A percentile compares a stretch with the other conserved stretches of the same genome.
phyloP scores from a whole-genome alignment of 2,888 invertebrate species.

The Minunthozetes semirufus region DNA sequence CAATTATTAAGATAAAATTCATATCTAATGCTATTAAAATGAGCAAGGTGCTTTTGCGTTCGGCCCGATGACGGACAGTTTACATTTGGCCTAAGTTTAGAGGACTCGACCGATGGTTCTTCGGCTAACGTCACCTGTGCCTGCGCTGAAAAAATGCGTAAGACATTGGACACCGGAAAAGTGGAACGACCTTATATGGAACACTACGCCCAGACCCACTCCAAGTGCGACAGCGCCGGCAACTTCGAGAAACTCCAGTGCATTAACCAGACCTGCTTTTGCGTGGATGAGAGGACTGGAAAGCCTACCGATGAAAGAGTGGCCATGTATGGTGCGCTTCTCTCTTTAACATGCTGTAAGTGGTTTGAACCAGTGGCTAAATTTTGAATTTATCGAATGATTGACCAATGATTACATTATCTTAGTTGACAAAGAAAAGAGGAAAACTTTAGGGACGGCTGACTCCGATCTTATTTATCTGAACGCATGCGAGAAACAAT shows the following conservation, averaged over 20 bases:
- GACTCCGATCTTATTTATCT: neutral
- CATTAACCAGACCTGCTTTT: conserved; percentile 23
- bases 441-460: neutral
- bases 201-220: neutral
- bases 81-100: neutral
- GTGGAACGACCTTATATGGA: neutral
- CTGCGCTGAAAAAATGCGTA: neutral
- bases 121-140: neutral
- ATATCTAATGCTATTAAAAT: too few relatives aligned
- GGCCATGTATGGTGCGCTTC: neutral
- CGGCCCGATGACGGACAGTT: conserved; percentile 5
- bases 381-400: too few relatives aligned
- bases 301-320: neutral
- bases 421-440: conserved; percentile 12
- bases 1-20: too few relatives aligned
- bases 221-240: conserved; percentile 12
- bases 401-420: too few relatives aligned
- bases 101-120: neutral
- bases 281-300: conserved; percentile 9
- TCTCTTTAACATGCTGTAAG: neutral
- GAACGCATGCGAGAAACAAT: neutral
- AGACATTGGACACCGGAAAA: neutral
- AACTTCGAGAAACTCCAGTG: conserved; percentile 20
- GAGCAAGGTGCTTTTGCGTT: conserved; percentile 3
- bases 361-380: neutral